phyloP scores from a whole-genome alignment of 2,797 vertebrate species.

The Neostethus bicornis region DNA sequence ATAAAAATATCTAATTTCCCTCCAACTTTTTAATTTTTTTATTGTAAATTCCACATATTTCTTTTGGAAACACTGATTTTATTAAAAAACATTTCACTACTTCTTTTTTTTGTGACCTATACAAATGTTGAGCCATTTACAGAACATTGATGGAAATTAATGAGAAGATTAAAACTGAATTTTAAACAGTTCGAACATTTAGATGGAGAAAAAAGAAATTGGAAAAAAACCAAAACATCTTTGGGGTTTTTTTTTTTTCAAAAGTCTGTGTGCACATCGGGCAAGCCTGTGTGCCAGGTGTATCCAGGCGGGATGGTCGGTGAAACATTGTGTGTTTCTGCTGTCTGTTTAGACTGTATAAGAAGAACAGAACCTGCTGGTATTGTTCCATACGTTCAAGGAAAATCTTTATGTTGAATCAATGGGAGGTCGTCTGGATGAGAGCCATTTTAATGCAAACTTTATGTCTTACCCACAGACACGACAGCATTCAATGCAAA shows the following conservation, averaged over 20 bases:
- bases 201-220: conserved; percentile 17
- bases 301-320: not conserved
- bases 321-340: not conserved
- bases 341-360: conserved; percentile 30
- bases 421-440: conserved; percentile 48
- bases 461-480: conserved; percentile 40
- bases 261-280: not conserved
- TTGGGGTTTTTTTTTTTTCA: conserved; percentile 13
- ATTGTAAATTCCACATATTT: conserved; percentile 9
- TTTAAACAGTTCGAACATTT: conserved; percentile 18
- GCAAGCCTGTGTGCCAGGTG: too few relatives aligned
- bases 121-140: conserved; percentile 25
- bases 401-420: conserved; percentile 26
- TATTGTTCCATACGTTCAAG: not conserved
- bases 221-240: conserved; percentile 33
- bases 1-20: too few relatives aligned
- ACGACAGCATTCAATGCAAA: conserved; percentile 53
- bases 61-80: conserved; percentile 12
- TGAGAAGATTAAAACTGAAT: conserved; percentile 21
- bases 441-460: conserved; percentile 24
- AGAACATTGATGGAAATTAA: conserved; percentile 16
- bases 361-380: conserved; percentile 14
- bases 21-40: too few relatives aligned
- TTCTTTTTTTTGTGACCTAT: conserved; percentile 7
- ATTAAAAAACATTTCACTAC: not conserved